Evolutionary conservation across 2,113 vertebrate species (phyloP).

Genomic region (Carettochelys insculpta): DNA sequence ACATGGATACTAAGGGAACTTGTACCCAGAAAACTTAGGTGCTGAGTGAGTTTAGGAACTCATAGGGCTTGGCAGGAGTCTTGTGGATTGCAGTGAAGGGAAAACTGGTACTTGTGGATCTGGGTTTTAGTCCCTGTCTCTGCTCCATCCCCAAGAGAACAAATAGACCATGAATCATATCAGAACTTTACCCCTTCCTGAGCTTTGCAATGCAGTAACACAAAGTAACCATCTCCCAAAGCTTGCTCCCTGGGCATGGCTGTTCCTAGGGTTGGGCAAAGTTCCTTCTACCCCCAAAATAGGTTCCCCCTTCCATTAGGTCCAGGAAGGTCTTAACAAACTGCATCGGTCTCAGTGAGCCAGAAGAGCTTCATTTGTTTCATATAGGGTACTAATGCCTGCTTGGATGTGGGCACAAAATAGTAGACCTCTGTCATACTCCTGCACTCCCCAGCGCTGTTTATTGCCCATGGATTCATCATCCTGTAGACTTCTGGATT

Average conservation of each 20-base stretch:
- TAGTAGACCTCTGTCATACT: background rate
- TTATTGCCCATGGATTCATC: accelerated
- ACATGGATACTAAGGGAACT: no score
- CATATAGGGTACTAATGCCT: background rate
- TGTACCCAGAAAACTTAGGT: no score
- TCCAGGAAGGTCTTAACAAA: background rate
- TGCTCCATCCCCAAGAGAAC: constrained; percentile 12
- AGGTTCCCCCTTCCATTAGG: background rate
- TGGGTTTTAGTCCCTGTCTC: background rate
- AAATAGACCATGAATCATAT: background rate
- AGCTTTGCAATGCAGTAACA: constrained; percentile 23
- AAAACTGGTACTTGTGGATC: no score
- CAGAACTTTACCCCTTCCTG: background rate
- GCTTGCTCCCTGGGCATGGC: background rate
- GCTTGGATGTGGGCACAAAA: background rate
- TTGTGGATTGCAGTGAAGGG: no score
- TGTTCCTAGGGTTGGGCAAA: background rate
- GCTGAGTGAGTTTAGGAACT: no score
- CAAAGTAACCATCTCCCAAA: background rate
- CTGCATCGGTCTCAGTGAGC: background rate
- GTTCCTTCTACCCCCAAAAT: background rate
- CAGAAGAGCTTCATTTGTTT: background rate
- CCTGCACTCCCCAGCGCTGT: background rate
- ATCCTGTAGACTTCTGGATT: background rate
- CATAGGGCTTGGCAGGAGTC: no score